A percentile compares a stretch with the other conserved stretches of the same genome.
Evolutionary conservation across 2,113 vertebrate genomes (phyloP).

Genomic region (Pteruthius melanotis): DNA sequence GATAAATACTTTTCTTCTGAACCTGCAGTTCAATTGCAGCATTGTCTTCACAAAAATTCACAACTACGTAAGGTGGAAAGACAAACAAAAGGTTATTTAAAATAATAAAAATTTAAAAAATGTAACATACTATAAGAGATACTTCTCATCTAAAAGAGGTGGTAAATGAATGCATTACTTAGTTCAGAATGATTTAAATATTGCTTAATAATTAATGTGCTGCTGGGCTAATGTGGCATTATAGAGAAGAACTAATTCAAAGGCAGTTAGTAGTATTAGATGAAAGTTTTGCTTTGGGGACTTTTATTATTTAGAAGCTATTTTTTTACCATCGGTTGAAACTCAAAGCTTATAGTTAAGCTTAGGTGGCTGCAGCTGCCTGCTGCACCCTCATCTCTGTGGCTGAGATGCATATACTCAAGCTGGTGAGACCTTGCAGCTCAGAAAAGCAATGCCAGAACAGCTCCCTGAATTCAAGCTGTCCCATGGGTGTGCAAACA

Average conservation of each 20-base stretch:
- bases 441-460: neutral
- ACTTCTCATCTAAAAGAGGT: neutral
- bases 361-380: neutral
- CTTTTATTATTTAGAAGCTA: slow-evolving; percentile 58
- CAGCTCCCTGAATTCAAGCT: neutral
- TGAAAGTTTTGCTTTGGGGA: slow-evolving; percentile 57
- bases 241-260: slow-evolving; percentile 43
- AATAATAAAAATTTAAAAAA: neutral
- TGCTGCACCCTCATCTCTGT: neutral
- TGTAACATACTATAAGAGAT: neutral
- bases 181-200: slow-evolving; percentile 53
- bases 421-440: neutral
- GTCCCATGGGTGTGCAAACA: slow-evolving; percentile 19
- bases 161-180: neutral
- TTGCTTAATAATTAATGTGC: slow-evolving; percentile 45
- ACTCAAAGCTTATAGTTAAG: neutral
- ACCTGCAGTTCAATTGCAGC: neutral
- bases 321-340: slow-evolving; percentile 57
- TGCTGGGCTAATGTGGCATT: neutral
- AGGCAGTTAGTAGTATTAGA: slow-evolving; percentile 50
- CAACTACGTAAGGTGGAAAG: neutral
- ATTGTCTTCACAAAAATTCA: neutral
- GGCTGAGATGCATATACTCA: neutral
- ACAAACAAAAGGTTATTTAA: neutral
- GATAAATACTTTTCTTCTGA: neutral